phyloP scores from a whole-genome alignment of 2,888 invertebrate genomes.

The Taphrorychus bicolor region DNA sequence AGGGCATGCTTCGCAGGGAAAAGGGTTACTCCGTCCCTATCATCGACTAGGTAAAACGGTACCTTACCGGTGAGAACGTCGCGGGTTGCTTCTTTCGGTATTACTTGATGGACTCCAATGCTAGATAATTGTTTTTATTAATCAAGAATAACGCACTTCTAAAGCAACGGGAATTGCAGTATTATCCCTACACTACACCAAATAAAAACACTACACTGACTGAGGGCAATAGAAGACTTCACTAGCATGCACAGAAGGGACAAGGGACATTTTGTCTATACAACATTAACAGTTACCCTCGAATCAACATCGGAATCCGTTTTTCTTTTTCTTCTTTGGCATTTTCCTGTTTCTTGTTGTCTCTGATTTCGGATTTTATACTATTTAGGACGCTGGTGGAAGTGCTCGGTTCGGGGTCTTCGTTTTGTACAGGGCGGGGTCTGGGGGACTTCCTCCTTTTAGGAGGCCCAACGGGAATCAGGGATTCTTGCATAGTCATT shows the following conservation, averaged over 20 bases:
- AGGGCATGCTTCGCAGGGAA: constrained; percentile 79
- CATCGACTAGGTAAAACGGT: constrained; percentile 78
- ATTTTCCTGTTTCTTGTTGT: not conserved
- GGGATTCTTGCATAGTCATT: constrained; percentile 43
- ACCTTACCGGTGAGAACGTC: constrained; percentile 78
- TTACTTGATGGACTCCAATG: constrained; percentile 72
- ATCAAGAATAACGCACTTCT: not conserved
- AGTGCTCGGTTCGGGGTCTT: constrained; percentile 26
- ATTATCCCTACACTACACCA: too few relatives aligned
- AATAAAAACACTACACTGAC: too few relatives aligned
- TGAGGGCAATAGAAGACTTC: not conserved
- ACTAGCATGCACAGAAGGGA: too few relatives aligned
- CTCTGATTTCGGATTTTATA: not conserved
- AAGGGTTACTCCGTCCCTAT: constrained; percentile 68
- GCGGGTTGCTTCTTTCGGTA: constrained; percentile 77
- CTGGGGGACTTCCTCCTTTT: constrained; percentile 42
- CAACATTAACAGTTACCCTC: constrained; percentile 31
- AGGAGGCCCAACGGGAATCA: constrained; percentile 49
- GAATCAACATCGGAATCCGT: constrained; percentile 37
- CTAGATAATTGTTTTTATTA: constrained; percentile 19
- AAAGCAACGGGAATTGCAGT: too few relatives aligned
- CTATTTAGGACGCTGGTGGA: not conserved
- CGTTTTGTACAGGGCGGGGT: constrained; percentile 42
- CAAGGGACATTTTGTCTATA: too few relatives aligned
- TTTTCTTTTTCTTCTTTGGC: constrained; percentile 6